phyloP scores from a whole-genome alignment of 2,888 invertebrate species.

The Scaptomyza flava region DNA sequence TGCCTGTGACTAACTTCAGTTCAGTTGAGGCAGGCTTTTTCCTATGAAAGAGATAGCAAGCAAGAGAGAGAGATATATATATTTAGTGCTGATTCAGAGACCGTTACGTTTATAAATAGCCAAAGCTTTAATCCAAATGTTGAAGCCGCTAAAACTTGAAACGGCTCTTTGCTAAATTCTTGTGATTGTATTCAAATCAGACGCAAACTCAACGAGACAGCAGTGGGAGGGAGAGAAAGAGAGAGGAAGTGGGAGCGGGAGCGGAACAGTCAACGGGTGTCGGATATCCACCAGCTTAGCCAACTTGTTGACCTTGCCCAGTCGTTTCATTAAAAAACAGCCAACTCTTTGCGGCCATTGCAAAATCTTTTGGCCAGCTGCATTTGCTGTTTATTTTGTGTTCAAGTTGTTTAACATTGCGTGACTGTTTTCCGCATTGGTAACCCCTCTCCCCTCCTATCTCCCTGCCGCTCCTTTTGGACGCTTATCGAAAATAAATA shows the following conservation, averaged over 20 bases:
- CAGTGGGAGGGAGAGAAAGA: not conserved
- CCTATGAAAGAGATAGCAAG: not conserved
- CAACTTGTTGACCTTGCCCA: constrained; percentile 68
- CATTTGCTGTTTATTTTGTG: constrained; percentile 27
- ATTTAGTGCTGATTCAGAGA: constrained; percentile 26
- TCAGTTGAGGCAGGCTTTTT: constrained; percentile 43
- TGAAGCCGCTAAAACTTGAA: constrained; percentile 29
- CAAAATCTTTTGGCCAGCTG: constrained; percentile 69
- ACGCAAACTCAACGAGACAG: not conserved
- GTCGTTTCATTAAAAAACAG: constrained; percentile 47
- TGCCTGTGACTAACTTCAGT: constrained; percentile 68
- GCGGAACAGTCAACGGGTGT: not conserved
- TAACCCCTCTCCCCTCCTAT: not conserved
- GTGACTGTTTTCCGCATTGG: constrained; percentile 73
- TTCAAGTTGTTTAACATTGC: constrained; percentile 56
- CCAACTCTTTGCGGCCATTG: constrained; percentile 47
- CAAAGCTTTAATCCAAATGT: constrained; percentile 40
- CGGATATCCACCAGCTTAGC: constrained; percentile 25
- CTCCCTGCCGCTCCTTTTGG: not conserved
- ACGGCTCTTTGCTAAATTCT: constrained; percentile 62
- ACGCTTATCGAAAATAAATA: constrained; percentile 8
- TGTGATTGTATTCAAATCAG: constrained; percentile 73
- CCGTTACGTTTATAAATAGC: constrained; percentile 69
- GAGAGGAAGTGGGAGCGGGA: not conserved
- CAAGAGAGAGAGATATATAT: not conserved